These are phyloP conservation scores for Spea hammondii DNA, from an alignment of 2,797 vertebrate species.

Conservation along the genomic window DNA sequence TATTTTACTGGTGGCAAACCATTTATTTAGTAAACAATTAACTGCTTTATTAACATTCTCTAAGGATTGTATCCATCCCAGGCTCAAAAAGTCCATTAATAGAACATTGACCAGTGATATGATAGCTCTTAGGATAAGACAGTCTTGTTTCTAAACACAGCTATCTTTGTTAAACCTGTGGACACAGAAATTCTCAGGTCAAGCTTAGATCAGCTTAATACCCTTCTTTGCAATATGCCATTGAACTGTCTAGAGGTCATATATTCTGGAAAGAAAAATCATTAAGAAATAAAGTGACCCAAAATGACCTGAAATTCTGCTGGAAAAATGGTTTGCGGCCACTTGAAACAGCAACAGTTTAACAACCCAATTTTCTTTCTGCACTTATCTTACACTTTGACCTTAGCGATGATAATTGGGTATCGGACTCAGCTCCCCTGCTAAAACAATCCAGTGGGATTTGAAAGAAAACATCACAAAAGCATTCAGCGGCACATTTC, in stretches of 20 bases:
- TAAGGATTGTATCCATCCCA: too few species aligned
- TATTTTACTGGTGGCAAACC: too few species aligned
- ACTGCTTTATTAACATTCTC: too few species aligned
- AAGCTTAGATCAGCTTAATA: slow-evolving; percentile 16
- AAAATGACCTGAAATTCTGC: slow-evolving; percentile 28
- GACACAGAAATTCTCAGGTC: slow-evolving; percentile 1
- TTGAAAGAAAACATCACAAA: slow-evolving; percentile 20
- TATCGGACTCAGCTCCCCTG: slow-evolving; percentile 8
- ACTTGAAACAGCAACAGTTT: slow-evolving; percentile 30
- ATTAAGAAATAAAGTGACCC: slow-evolving; percentile 46
- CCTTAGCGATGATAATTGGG: slow-evolving; percentile 29
- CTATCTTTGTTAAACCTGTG: neutral
- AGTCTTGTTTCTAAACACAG: neutral
- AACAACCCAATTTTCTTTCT: slow-evolving; percentile 43
- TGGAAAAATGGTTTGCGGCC: slow-evolving; percentile 23
- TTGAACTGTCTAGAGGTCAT: neutral
- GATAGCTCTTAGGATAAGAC: neutral
- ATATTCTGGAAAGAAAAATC: slow-evolving; percentile 26
- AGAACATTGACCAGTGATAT: neutral
- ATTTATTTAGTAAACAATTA: too few species aligned
- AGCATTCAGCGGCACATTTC: slow-evolving; percentile 16
- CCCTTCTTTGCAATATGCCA: slow-evolving; percentile 3
- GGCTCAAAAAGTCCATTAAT: neutral
- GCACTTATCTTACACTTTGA: slow-evolving; percentile 34
- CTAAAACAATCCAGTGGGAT: slow-evolving; percentile 34